phyloP scores from a whole-genome alignment of 2,113 vertebrate genomes.

The Saguinus midas region DNA sequence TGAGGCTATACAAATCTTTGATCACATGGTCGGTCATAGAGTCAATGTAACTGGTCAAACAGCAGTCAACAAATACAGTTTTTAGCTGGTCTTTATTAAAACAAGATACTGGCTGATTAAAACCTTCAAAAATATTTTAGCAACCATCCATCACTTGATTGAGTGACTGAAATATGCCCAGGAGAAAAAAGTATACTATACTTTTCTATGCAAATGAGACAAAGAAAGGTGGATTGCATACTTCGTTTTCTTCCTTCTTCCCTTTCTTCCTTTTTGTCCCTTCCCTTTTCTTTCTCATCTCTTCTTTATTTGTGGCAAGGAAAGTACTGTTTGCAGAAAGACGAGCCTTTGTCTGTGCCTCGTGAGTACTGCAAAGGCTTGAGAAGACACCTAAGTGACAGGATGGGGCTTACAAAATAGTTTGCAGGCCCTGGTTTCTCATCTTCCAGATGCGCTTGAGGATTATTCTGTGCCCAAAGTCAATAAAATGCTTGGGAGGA shows the following conservation, averaged over 20 bases:
- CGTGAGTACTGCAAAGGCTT: neutral
- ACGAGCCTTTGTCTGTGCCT: neutral
- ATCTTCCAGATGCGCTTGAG: neutral
- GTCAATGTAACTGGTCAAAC: neutral
- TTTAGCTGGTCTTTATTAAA: neutral
- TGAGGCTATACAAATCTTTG: neutral
- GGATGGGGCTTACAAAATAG: neutral
- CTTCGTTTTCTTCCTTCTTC: neutral
- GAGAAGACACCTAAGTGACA: neutral
- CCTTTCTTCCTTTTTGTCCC: no score
- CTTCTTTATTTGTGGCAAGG: neutral
- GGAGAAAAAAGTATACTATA: neutral
- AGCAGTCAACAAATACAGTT: neutral
- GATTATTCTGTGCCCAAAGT: neutral
- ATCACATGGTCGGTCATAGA: neutral
- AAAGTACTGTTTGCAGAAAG: conserved; percentile 20
- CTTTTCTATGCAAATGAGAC: neutral
- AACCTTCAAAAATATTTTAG: neutral
- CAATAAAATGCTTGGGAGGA: conserved; percentile 34
- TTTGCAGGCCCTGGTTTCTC: neutral
- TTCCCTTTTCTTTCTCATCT: no score
- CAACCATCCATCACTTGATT: neutral
- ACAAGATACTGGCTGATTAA: neutral
- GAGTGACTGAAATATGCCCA: neutral
- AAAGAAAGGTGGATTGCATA: neutral